These are phyloP conservation scores for Bombus difficillimus DNA, from an alignment of 1,140 invertebrate genomes.

Conservation along the genomic window DNA sequence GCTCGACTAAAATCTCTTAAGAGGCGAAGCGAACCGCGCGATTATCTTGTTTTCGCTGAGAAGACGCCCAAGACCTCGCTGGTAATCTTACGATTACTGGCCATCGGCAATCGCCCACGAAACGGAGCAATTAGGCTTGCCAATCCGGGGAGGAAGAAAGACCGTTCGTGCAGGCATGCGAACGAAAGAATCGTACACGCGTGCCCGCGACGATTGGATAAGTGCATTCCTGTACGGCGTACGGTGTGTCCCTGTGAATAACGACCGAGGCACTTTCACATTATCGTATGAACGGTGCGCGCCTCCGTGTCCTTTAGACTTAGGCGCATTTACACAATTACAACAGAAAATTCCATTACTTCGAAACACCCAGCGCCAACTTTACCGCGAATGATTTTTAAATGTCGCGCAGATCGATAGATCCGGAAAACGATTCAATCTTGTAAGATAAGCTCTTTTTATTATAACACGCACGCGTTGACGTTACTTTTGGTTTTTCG, in stretches of 20 bases:
- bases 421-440: too few relatives aligned
- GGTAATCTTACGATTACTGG: conserved; percentile 38
- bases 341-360: conserved; percentile 45
- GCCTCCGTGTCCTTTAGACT: conserved; percentile 43
- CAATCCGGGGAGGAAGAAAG: conserved; percentile 31
- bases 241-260: conserved; percentile 47
- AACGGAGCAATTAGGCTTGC: conserved; percentile 53
- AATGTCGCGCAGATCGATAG: neutral
- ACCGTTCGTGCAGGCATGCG: conserved; percentile 51
- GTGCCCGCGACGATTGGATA: conserved; percentile 54
- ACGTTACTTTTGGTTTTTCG: too few relatives aligned
- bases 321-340: conserved; percentile 46
- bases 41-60: conserved; percentile 20
- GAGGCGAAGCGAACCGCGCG: neutral
- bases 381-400: neutral
- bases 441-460: too few relatives aligned
- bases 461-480: too few relatives aligned
- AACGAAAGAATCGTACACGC: conserved; percentile 51
- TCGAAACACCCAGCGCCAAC: neutral
- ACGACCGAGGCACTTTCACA: conserved; percentile 52
- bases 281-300: conserved; percentile 47
- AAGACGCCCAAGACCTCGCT: neutral
- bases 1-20: conserved; percentile 10
- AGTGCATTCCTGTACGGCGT: conserved; percentile 56
- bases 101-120: conserved; percentile 35